A percentile compares a stretch with the other conserved stretches of the same genome.
Evolutionary conservation across 2,888 invertebrate genomes (phyloP).

Genomic region (Polyommatus iphigenia): DNA sequence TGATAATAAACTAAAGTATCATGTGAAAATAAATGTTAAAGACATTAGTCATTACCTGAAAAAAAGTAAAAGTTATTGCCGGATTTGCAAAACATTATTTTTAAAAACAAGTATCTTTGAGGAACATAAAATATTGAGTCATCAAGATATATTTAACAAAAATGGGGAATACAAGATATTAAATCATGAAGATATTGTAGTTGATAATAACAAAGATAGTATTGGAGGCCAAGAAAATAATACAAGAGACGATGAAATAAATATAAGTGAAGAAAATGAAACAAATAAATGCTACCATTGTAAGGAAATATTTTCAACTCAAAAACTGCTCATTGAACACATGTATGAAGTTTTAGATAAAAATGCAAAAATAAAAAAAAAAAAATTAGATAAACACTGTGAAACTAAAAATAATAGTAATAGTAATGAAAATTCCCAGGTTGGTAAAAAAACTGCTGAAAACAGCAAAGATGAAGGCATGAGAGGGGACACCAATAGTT

Average conservation of each 20-base stretch:
- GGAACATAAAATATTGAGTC: slow-evolving; percentile 42
- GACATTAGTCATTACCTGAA: slow-evolving; percentile 52
- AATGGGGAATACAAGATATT: slow-evolving; percentile 9
- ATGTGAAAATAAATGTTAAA: slow-evolving; percentile 32
- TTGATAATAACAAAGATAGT: slow-evolving; percentile 29
- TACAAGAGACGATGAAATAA: slow-evolving; percentile 34
- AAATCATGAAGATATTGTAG: slow-evolving; percentile 38
- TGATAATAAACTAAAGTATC: slow-evolving; percentile 34
- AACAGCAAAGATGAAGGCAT: not conserved
- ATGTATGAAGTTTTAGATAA: slow-evolving; percentile 56
- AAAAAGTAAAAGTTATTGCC: slow-evolving; percentile 55
- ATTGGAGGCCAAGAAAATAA: slow-evolving; percentile 34
- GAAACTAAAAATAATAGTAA: not conserved
- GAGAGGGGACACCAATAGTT: not conserved
- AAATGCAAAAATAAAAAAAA: slow-evolving; percentile 27
- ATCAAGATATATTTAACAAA: not conserved
- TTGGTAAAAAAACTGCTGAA: not conserved
- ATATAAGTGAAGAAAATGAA: slow-evolving; percentile 31
- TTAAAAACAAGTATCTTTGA: slow-evolving; percentile 44
- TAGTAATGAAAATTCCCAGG: not conserved
- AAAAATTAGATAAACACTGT: not conserved
- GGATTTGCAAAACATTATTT: slow-evolving; percentile 58
- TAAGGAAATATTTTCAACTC: slow-evolving; percentile 50
- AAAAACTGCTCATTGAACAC: slow-evolving; percentile 59
- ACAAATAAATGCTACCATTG: slow-evolving; percentile 57